Evolutionary conservation across 2,113 vertebrate species (phyloP).

Genomic region (Nettapus auritus): DNA sequence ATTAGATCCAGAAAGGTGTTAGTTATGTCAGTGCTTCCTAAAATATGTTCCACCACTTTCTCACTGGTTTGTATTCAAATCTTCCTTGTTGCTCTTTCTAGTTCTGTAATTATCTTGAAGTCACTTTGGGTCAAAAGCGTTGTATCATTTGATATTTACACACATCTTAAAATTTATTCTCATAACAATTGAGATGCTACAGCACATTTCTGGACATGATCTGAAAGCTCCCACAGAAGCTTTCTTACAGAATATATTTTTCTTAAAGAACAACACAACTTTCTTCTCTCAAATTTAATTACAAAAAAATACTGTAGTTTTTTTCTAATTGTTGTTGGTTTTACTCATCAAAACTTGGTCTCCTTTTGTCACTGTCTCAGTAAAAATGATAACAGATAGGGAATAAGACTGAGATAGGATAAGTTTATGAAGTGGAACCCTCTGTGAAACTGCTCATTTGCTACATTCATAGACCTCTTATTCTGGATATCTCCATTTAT

Average conservation of each 20-base stretch:
- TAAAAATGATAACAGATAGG: not conserved
- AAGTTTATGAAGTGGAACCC: not conserved
- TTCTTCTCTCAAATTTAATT: not conserved
- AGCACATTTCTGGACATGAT: not conserved
- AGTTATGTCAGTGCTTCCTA: not conserved
- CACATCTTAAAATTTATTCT: not conserved
- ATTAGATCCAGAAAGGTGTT: not conserved
- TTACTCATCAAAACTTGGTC: not conserved
- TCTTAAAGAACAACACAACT: not conserved
- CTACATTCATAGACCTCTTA: not conserved
- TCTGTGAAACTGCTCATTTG: not conserved
- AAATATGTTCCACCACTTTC: not conserved
- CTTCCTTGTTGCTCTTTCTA: not conserved
- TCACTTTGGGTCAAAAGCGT: not conserved
- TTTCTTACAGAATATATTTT: not conserved
- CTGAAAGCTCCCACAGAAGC: not conserved
- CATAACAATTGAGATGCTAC: not conserved
- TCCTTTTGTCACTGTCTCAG: not conserved
- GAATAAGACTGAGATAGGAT: not conserved
- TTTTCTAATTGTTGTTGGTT: not conserved
- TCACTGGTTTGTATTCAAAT: not conserved
- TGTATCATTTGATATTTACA: not conserved
- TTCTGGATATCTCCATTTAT: not conserved
- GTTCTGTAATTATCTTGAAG: not conserved
- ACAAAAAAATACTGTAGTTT: accelerated